phyloP scores from a whole-genome alignment of 1,140 invertebrate species.

The Bombus soroeensis region DNA sequence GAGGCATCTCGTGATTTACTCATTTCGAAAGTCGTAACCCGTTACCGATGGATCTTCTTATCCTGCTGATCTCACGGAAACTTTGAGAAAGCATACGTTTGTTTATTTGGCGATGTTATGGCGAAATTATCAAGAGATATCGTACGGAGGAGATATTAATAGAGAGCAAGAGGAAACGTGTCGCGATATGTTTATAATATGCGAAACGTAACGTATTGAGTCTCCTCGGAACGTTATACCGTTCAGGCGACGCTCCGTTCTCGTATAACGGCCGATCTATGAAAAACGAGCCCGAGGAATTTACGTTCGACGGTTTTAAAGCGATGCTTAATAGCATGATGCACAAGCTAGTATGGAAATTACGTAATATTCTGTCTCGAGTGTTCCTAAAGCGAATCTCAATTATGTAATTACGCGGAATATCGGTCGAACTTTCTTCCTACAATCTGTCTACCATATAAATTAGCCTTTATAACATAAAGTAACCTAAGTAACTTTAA shows the following conservation, averaged over 20 bases:
- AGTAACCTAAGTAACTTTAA: neutral
- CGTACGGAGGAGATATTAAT: neutral
- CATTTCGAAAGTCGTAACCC: neutral
- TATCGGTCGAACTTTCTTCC: too few relatives aligned
- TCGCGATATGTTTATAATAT: neutral
- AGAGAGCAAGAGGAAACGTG: neutral
- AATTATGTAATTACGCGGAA: neutral
- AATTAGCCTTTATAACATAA: neutral
- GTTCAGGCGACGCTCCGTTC: conserved; percentile 11
- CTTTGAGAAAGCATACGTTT: neutral
- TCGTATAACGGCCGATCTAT: conserved; percentile 22
- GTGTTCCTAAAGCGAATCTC: neutral
- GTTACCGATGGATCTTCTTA: neutral
- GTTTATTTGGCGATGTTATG: neutral
- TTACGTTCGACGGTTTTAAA: conserved; percentile 1
- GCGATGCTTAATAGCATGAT: neutral
- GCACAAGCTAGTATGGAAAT: too few relatives aligned
- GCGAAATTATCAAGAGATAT: neutral
- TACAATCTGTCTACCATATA: too few relatives aligned
- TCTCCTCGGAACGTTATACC: neutral
- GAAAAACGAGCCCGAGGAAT: conserved; percentile 21
- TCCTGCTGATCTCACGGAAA: neutral
- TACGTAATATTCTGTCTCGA: neutral
- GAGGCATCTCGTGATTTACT: neutral
- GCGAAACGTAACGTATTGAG: neutral